phyloP scores from a whole-genome alignment of 2,888 invertebrate species.

The Frankliniella fusca region DNA sequence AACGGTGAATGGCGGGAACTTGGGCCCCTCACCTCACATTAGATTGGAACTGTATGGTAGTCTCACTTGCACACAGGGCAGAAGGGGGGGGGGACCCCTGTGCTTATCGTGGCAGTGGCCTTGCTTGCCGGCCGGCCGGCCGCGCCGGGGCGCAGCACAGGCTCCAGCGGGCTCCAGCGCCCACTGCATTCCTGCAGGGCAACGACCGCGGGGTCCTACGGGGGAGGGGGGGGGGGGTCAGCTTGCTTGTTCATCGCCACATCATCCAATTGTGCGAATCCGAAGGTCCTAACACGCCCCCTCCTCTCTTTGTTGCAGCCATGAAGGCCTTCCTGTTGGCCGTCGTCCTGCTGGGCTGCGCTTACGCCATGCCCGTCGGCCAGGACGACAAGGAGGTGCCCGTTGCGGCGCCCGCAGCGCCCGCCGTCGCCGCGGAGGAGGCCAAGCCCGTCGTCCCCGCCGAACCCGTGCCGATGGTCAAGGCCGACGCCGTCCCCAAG shows the following conservation, averaged over 20 bases:
- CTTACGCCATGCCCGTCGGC: conserved; percentile 59
- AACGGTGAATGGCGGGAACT: too few relatives aligned
- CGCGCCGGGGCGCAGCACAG: background rate
- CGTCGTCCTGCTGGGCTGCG: conserved; percentile 54
- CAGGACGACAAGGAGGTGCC: conserved; percentile 45
- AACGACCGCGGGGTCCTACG: background rate
- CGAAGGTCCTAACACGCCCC: background rate
- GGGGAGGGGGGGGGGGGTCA: background rate
- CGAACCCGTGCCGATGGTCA: background rate
- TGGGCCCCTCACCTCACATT: too few relatives aligned
- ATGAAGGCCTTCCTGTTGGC: conserved; percentile 54
- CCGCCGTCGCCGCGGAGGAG: background rate
- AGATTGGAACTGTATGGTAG: too few relatives aligned
- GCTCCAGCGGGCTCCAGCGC: too few relatives aligned
- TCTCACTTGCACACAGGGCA: too few relatives aligned
- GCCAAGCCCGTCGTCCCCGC: background rate
- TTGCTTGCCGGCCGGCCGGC: too few relatives aligned
- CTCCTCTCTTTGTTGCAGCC: background rate
- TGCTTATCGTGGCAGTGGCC: background rate
- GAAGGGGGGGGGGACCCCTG: too few relatives aligned
- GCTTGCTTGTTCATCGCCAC: background rate
- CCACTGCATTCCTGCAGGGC: background rate
- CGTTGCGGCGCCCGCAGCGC: background rate
- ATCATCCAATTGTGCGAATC: conserved; percentile 16
- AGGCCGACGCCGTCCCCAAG: background rate